Evolutionary conservation across 1,140 invertebrate genomes (phyloP).

Genomic region (Trigoniulus corallinus): DNA sequence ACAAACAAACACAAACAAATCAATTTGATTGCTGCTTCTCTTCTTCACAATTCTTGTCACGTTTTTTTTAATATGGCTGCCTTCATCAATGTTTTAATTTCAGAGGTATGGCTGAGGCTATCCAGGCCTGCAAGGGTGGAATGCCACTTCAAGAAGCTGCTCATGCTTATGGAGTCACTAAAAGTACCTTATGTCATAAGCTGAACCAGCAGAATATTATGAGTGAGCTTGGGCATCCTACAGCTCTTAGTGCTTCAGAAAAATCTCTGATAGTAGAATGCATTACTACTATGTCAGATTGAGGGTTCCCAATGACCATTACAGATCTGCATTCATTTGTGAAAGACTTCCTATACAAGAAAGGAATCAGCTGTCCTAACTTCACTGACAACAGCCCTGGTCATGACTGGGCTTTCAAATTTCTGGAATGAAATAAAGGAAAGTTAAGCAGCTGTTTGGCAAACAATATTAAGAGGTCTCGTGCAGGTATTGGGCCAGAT

Average conservation of each 20-base stretch:
- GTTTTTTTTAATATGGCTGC: too few species aligned
- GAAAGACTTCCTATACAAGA: conserved; percentile 4
- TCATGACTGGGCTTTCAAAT: conserved; percentile 1
- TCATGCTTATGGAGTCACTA: too few species aligned
- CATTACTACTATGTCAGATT: neutral
- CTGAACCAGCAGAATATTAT: too few species aligned
- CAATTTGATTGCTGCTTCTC: too few species aligned
- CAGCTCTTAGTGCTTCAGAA: neutral
- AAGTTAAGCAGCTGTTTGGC: conserved; percentile 11
- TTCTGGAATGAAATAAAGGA: conserved; percentile 5
- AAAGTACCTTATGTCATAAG: too few species aligned
- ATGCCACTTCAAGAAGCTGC: too few species aligned
- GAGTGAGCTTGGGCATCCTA: too few species aligned
- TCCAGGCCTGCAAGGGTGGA: too few species aligned
- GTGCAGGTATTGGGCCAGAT: conserved; percentile 9
- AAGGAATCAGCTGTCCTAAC: neutral
- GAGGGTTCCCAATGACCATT: conserved; percentile 6
- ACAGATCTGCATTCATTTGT: conserved; percentile 5
- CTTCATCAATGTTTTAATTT: too few species aligned
- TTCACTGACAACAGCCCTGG: conserved; percentile 11
- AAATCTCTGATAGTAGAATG: neutral
- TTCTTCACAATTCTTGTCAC: too few species aligned
- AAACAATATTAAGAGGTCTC: conserved; percentile 1
- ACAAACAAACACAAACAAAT: too few species aligned
- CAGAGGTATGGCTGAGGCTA: too few species aligned